A percentile compares a stretch with the other conserved stretches of the same genome.
These are phyloP conservation scores for Mimas tiliae DNA, from an alignment of 2,888 invertebrate genomes.

Conservation along the genomic window DNA sequence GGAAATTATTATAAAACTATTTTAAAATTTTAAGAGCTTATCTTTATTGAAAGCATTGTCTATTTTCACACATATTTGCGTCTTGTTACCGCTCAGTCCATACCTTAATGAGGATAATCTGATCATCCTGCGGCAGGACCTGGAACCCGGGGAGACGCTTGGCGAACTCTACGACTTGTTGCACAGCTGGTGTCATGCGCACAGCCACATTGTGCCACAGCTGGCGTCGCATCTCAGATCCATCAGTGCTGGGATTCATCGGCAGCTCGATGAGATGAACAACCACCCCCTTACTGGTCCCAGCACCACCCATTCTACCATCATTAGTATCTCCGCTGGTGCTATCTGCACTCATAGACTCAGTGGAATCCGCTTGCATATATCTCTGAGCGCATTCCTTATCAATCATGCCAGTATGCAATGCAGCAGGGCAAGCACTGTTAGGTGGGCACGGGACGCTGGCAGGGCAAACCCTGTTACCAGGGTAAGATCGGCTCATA, in stretches of 20 bases:
- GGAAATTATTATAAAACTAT: too few species aligned
- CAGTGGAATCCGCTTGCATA: not conserved
- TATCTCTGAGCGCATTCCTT: not conserved
- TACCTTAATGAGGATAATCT: slow-evolving; percentile 96
- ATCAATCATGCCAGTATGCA: not conserved
- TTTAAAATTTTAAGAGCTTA: not conserved
- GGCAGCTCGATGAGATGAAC: slow-evolving; percentile 83
- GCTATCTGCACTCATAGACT: not conserved
- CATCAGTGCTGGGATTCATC: slow-evolving; percentile 40
- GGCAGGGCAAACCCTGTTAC: slow-evolving; percentile 12
- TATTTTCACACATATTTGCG: not conserved
- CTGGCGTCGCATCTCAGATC: slow-evolving; percentile 90
- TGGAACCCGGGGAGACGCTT: slow-evolving; percentile 97
- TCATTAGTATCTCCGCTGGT: not conserved
- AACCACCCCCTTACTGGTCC: slow-evolving; percentile 34
- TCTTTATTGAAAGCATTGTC: not conserved
- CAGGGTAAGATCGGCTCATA: not conserved
- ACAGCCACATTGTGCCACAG: slow-evolving; percentile 95
- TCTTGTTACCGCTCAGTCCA: not conserved
- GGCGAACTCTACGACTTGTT: slow-evolving; percentile 97
- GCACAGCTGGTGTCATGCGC: slow-evolving; percentile 95
- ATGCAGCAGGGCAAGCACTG: slow-evolving; percentile 1
- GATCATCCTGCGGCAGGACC: slow-evolving; percentile 96
- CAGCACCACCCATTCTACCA: not conserved
- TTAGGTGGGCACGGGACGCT: not conserved